phyloP scores from a whole-genome alignment of 2,888 invertebrate species.

The Trypoxylon attenuatum region DNA sequence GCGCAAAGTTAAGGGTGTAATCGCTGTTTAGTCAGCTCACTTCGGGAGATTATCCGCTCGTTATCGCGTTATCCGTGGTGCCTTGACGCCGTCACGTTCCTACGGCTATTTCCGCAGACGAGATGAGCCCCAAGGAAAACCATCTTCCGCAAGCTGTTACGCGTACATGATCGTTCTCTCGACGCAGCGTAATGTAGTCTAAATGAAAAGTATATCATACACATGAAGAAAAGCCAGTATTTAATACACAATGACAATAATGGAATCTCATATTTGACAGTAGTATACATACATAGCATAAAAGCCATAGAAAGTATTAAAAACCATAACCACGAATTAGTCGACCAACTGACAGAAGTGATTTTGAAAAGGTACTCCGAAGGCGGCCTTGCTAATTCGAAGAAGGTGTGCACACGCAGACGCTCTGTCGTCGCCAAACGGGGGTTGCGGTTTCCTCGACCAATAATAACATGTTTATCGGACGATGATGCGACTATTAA shows the following conservation, averaged over 20 bases:
- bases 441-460: conserved; percentile 37
- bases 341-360: too few species aligned
- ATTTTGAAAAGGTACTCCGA: too few species aligned
- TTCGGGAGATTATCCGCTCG: conserved; percentile 52
- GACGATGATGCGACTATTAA: conserved; percentile 63
- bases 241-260: too few species aligned
- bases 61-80: conserved; percentile 52
- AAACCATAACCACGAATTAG: too few species aligned
- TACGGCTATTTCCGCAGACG: conserved; percentile 32
- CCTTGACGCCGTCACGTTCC: conserved; percentile 47
- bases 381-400: too few species aligned
- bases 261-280: too few species aligned
- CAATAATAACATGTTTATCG: conserved; percentile 65
- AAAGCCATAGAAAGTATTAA: too few species aligned
- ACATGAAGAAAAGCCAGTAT: too few species aligned
- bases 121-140: conserved; percentile 46
- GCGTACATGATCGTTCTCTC: conserved; percentile 13
- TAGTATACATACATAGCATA: too few species aligned
- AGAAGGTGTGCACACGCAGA: conserved; percentile 24
- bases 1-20: conserved; percentile 53
- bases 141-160: conserved; percentile 14
- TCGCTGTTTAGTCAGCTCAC: conserved; percentile 58
- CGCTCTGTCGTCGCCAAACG: conserved; percentile 10
- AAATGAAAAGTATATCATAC: too few species aligned
- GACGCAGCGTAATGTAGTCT: too few species aligned